Conservation (phyloP, 2,888 invertebrate species). For the Drosophila rellima region DNA sequence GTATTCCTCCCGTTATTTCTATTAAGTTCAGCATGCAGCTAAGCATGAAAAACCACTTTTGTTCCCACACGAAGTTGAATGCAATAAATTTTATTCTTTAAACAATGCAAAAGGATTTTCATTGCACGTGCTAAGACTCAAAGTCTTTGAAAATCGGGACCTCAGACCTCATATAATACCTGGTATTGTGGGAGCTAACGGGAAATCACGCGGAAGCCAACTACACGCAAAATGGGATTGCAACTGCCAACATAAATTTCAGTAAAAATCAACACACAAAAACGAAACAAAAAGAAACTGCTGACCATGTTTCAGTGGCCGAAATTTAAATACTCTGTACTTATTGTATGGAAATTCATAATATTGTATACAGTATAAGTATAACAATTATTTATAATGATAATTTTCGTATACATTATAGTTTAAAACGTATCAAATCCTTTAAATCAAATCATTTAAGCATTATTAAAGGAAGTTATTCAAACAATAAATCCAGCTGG, state of each 20-base stretch:
- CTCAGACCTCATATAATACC: background rate
- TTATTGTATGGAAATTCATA: background rate
- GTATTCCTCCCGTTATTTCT: constrained; percentile 32
- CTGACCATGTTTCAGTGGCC: background rate
- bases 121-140: constrained; percentile 8
- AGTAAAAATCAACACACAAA: constrained; percentile 10
- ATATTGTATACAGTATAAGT: no score
- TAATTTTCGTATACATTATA: no score
- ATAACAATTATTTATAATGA: no score
- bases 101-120: constrained; percentile 49
- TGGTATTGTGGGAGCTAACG: constrained; percentile 31
- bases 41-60: constrained; percentile 68
- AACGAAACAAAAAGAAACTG: background rate
- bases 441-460: no score
- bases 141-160: background rate
- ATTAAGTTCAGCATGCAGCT: constrained; percentile 59
- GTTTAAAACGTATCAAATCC: no score
- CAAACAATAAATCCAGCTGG: no score
- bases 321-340: constrained; percentile 10
- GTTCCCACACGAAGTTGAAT: constrained; percentile 55
- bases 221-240: constrained; percentile 72
- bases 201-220: constrained; percentile 61
- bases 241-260: constrained; percentile 70
- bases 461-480: no score
- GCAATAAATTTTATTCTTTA: constrained; percentile 70